These are phyloP conservation scores for Seira ritae DNA, from an alignment of 2,888 invertebrate species.

Conservation along the genomic window DNA sequence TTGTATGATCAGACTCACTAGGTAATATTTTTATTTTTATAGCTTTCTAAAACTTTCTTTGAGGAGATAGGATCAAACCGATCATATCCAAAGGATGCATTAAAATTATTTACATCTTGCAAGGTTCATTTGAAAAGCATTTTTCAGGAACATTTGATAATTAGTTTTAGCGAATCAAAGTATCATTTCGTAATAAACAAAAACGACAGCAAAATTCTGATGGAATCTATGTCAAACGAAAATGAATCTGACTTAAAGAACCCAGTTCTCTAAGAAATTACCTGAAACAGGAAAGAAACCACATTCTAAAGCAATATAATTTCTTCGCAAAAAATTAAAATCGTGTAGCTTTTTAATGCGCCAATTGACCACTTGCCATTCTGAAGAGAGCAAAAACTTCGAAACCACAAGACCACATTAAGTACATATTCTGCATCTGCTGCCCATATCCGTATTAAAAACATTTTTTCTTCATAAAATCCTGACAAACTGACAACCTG, in stretches of 20 bases:
- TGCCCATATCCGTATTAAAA: conserved; percentile 32
- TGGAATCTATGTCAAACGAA: conserved; percentile 49
- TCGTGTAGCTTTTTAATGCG: conserved; percentile 18
- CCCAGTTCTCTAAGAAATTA: background rate
- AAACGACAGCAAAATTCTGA: background rate
- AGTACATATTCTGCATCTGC: background rate
- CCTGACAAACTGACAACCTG: background rate
- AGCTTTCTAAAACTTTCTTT: no score
- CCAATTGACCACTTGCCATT: background rate
- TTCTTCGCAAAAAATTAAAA: conserved; percentile 8
- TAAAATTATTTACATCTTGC: no score
- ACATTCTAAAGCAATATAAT: background rate
- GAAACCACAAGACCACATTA: conserved; percentile 23
- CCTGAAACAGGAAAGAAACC: no score
- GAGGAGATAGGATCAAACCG: no score
- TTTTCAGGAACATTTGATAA: no score
- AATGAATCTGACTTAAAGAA: conserved; percentile 5
- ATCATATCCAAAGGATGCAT: no score
- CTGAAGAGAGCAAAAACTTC: background rate
- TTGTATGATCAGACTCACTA: no score
- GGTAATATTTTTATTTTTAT: no score
- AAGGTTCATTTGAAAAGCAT: no score
- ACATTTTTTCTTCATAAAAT: conserved; percentile 11
- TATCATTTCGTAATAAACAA: no score
- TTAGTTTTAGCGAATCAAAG: no score